Conservation (phyloP, 2,888 invertebrate genomes). For the Xestia ashworthii region DNA sequence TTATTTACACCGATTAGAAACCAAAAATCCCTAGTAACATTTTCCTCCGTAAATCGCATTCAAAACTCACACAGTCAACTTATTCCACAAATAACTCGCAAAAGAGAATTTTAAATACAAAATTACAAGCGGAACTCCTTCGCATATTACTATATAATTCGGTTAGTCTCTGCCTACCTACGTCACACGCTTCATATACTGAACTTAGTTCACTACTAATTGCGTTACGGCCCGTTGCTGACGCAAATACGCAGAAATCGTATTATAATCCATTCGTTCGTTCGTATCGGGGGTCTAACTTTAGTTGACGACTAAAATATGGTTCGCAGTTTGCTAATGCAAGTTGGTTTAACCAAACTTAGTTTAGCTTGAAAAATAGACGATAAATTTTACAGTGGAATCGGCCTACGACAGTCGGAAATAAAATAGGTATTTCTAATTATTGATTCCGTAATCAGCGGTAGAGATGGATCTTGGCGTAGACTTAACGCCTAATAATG, state of each 20-base stretch:
- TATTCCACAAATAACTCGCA: neutral
- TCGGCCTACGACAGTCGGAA: neutral
- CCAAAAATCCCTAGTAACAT: neutral
- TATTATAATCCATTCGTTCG: constrained; percentile 61
- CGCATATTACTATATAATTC: constrained; percentile 65
- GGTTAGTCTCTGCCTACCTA: constrained; percentile 57
- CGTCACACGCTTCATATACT: constrained; percentile 63
- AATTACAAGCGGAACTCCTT: constrained; percentile 42
- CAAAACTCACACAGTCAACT: neutral
- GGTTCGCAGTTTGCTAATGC: constrained; percentile 23
- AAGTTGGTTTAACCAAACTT: constrained; percentile 16
- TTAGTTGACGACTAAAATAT: constrained; percentile 40
- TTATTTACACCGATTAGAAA: neutral
- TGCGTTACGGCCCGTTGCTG: constrained; percentile 64
- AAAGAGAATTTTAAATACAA: constrained; percentile 37
- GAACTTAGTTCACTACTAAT: constrained; percentile 68
- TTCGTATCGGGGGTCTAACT: constrained; percentile 50
- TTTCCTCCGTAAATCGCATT: neutral
- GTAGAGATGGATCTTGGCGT: too few species aligned
- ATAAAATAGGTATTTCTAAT: neutral
- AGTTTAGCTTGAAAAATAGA: neutral
- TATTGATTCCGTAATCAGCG: neutral
- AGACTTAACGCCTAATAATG: too few species aligned
- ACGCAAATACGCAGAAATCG: constrained; percentile 67
- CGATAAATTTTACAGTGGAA: neutral